These are phyloP conservation scores for Falcunculus frontatus DNA, from an alignment of 2,113 vertebrate genomes.

Conservation along the genomic window DNA sequence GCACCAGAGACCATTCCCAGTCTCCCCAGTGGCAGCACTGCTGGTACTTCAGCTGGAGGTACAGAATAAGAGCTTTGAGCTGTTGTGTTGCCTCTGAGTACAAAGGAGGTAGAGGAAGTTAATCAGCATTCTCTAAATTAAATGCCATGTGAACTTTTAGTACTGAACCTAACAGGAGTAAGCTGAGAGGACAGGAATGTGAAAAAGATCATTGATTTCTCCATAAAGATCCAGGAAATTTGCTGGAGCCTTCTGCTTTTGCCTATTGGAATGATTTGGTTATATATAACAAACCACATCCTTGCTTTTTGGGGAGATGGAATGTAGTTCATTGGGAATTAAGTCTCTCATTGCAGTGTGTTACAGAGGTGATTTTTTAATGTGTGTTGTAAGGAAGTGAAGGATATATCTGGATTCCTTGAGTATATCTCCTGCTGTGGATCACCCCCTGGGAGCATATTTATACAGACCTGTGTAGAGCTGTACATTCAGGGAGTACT, in stretches of 20 bases:
- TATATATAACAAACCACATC: not conserved
- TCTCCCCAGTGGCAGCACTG: constrained; percentile 73
- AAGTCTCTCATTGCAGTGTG: not conserved
- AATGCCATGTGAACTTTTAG: not conserved
- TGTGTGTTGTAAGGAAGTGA: not conserved
- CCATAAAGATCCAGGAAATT: not conserved
- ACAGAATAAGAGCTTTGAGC: not conserved
- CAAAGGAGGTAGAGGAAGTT: not conserved
- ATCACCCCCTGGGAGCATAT: not conserved
- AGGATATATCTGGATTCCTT: not conserved
- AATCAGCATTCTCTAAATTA: not conserved
- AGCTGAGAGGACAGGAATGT: not conserved
- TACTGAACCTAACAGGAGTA: not conserved
- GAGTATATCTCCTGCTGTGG: not conserved
- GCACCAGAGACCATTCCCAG: constrained; percentile 76
- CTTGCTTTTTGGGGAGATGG: not conserved
- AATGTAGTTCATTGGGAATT: not conserved
- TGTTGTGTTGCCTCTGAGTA: not conserved
- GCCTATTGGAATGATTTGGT: not conserved
- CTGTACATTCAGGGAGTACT: not conserved
- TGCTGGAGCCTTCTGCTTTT: not conserved
- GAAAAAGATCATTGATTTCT: not conserved
- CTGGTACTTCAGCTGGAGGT: constrained; percentile 82
- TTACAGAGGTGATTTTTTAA: not conserved
- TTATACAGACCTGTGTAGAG: not conserved